phyloP scores from a whole-genome alignment of 2,113 vertebrate species.

The Isurus oxyrinchus region DNA sequence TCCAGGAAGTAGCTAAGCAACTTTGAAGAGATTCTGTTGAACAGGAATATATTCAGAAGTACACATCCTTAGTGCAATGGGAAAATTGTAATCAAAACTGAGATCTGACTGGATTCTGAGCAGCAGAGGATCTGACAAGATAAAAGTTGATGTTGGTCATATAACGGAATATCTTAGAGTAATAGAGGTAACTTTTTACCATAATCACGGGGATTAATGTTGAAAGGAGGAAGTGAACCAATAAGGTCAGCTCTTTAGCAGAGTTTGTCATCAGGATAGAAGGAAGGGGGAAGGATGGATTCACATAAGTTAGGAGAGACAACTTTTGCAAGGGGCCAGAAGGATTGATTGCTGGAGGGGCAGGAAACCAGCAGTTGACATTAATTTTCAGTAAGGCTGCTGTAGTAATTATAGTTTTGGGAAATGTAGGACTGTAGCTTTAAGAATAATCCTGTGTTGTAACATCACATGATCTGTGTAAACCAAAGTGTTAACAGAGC shows the following conservation, averaged over 20 bases:
- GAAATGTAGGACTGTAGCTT: too few species aligned
- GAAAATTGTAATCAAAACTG: background rate
- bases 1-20: background rate
- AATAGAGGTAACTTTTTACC: background rate
- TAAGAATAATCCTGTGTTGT: too few species aligned
- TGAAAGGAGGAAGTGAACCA: background rate
- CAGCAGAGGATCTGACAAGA: background rate
- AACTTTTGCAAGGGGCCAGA: constrained; percentile 16
- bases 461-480: too few species aligned
- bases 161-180: background rate
- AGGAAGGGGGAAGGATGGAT: background rate
- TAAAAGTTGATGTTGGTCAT: background rate
- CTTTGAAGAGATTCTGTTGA: background rate
- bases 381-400: background rate
- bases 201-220: background rate
- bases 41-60: background rate
- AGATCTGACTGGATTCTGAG: too few species aligned
- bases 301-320: background rate
- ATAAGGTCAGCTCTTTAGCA: background rate
- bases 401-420: too few species aligned
- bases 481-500: too few species aligned
- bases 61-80: background rate
- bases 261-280: background rate
- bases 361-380: background rate
- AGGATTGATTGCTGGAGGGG: background rate